A percentile compares a stretch with the other conserved stretches of the same genome.
These are phyloP conservation scores for Paramuricea clavata DNA, from an alignment of 92 coral and sea anemone species.

Conservation along the genomic window DNA sequence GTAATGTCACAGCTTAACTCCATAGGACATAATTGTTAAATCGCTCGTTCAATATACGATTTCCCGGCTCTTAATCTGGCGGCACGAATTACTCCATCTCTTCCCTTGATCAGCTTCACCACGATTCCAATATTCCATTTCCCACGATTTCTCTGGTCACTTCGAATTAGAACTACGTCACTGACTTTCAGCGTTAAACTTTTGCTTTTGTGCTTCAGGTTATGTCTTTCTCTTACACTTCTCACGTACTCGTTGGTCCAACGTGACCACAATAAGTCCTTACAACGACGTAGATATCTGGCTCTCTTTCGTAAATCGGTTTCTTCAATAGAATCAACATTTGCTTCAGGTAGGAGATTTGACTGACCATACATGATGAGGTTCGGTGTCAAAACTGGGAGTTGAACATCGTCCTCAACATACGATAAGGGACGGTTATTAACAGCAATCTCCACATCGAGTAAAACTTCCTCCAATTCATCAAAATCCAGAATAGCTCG, in stretches of 20 bases:
- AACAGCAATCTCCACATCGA: slow-evolving; percentile 8
- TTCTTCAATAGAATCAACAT: not conserved
- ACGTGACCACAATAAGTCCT: slow-evolving; percentile 13
- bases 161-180: not conserved
- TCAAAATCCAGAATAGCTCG: not conserved
- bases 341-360: not conserved
- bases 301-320: not conserved
- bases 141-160: too few species aligned
- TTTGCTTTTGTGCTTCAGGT: not conserved
- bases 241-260: not conserved
- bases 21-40: not conserved
- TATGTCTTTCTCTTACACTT: not conserved
- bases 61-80: too few species aligned
- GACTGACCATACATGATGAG: too few species aligned
- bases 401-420: too few species aligned
- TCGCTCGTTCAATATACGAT: not conserved
- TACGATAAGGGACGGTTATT: slow-evolving; percentile 3
- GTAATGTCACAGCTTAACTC: not conserved
- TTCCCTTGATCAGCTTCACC: too few species aligned
- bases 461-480: slow-evolving; percentile 15
- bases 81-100: too few species aligned
- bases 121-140: too few species aligned
- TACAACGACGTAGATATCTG: not conserved
- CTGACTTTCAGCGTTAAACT: not conserved
- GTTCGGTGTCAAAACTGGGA: slow-evolving; percentile 18